Base-by-base conservation (phyloP, 2,113 vertebrate species). In the cat (Felis catus) region DNA sequence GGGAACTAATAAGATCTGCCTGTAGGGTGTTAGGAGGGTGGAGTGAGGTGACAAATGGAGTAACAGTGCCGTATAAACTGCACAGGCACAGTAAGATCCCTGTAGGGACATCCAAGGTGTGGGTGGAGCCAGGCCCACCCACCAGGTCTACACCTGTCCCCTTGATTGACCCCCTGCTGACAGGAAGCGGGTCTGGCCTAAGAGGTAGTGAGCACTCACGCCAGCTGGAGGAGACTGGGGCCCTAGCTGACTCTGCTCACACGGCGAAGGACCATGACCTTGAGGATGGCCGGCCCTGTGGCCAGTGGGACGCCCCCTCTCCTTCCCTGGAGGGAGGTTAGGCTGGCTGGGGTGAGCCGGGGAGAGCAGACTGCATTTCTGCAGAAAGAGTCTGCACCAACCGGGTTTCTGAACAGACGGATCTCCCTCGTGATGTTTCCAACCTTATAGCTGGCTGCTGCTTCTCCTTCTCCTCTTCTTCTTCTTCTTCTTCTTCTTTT, bases 361-460 rank as follows among this genome's bases (percentile, higher is more conserved):
- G 76, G 29, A 23, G 36, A 82, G 66, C 13, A 58, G 45, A 70
- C 21, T 29, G 14, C n/a, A 10, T 74, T 83, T 93, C 93, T 96
- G 61, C 66, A 58, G 61, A 33, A 29, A 65, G 79, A 31, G n/a
- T 66, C 87, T 93, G 68, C 61, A 18, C n/a, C 66, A 53, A 25
- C 83, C 66, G 0, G 18, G n/a, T 79, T 92, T 82, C 78, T 36
- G 63, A 76, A 41, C n/a, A 55, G 39, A 53, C 66, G 18, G 6
- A 39, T 88, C 53, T 86, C 87, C 82, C 53, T 61, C 0, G 1
- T 90, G 74, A 88, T 25, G 81, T 45, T 58, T 68, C 80, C 87
- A 94, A 71, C 76, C 86, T 89, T 68, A 70, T 29, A 65, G 78
- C 93, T 85, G 66, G 71, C 63, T 45, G 45, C 45, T 45, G 7